Evolutionary conservation across 2,113 vertebrate genomes (phyloP).

Genomic region (Aptenodytes patagonicus): DNA sequence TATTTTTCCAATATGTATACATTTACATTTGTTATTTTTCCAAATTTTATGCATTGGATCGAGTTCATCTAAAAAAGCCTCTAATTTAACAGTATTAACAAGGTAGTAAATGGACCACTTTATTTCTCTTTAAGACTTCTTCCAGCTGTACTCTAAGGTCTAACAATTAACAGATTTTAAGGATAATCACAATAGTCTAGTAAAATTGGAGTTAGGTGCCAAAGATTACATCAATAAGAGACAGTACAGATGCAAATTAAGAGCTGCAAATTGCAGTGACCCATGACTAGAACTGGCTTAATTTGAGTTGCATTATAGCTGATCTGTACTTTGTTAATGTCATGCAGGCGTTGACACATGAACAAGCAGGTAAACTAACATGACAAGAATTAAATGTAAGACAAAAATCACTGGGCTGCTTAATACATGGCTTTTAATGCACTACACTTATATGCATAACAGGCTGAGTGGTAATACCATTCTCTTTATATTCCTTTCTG

Average conservation of each 20-base stretch:
- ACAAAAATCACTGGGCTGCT: background rate
- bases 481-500: background rate
- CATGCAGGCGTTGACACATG: background rate
- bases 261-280: background rate
- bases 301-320: background rate
- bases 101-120: background rate
- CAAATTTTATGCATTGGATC: background rate
- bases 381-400: background rate
- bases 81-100: background rate
- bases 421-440: background rate
- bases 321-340: background rate
- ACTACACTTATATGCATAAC: background rate
- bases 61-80: background rate
- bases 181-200: background rate
- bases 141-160: background rate
- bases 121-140: background rate
- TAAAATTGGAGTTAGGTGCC: background rate
- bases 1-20: background rate
- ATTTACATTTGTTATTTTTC: background rate
- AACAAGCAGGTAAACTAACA: background rate
- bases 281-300: background rate
- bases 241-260: background rate
- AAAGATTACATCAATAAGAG: background rate
- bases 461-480: background rate
- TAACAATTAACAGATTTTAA: background rate